Evolutionary conservation across 2,797 vertebrate genomes (phyloP).

Genomic region (Catharus ustulatus): DNA sequence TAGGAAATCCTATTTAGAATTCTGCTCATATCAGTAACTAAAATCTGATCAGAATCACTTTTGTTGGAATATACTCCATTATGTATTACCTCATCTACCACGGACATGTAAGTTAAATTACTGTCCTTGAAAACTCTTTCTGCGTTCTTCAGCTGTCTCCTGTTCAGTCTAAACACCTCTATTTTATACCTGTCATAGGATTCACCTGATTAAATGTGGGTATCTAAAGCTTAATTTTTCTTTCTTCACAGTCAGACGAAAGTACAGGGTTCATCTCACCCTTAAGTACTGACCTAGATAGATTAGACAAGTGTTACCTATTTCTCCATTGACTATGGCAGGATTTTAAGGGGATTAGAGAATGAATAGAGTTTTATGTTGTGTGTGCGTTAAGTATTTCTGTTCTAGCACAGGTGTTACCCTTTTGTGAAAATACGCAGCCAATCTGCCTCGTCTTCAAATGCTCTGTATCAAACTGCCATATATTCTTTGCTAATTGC

Average conservation of each 20-base stretch:
- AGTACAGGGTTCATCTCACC: neutral
- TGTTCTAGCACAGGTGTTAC: neutral
- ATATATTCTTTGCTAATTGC: neutral
- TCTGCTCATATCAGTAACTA: neutral
- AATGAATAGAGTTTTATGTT: neutral
- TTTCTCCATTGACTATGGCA: neutral
- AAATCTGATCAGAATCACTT: neutral
- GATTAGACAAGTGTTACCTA: neutral
- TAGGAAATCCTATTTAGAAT: neutral
- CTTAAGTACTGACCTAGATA: neutral
- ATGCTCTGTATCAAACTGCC: neutral
- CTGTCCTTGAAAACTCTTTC: neutral
- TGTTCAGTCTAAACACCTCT: neutral
- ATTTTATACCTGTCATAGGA: neutral
- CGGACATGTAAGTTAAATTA: neutral
- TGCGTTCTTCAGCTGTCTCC: neutral
- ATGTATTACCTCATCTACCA: neutral
- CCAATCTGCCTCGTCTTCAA: neutral
- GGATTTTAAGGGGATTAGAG: neutral
- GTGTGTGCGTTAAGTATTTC: neutral
- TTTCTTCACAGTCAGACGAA: neutral
- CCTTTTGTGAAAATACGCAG: neutral
- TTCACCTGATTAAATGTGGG: neutral
- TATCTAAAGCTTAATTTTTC: neutral
- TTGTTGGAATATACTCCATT: neutral